phyloP scores from a whole-genome alignment of 2,797 vertebrate genomes.

The Liparis tanakae region DNA sequence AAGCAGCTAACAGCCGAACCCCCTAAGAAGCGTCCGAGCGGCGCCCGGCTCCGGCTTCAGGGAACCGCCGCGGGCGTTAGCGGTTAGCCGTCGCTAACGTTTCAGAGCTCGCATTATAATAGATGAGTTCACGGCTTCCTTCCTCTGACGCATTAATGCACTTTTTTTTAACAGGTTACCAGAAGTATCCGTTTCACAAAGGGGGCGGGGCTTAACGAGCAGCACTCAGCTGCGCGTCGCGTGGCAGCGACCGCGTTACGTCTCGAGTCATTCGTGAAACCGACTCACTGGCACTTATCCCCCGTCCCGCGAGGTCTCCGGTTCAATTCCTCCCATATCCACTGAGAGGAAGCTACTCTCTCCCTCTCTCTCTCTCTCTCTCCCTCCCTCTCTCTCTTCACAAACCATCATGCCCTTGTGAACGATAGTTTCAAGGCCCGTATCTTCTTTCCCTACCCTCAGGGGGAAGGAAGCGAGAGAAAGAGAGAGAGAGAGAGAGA shows the following conservation, averaged over 20 bases:
- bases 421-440: neutral
- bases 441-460: constrained; percentile 55
- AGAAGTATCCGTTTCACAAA: constrained; percentile 48
- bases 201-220: constrained; percentile 21
- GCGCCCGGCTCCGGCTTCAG: no score
- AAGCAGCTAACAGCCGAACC: no score
- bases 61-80: no score
- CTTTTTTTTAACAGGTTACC: no score
- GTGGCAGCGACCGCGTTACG: constrained; percentile 52
- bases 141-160: no score
- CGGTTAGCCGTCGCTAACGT: no score
- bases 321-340: constrained; percentile 60
- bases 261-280: constrained; percentile 59
- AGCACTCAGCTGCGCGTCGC: constrained; percentile 45
- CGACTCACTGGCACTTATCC: constrained; percentile 57
- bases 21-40: no score
- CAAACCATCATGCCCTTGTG: no score
- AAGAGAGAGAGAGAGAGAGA: no score
- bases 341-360: constrained; percentile 66
- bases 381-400: no score
- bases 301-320: constrained; percentile 41
- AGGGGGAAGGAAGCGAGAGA: constrained; percentile 8
- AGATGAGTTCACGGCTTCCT: no score
- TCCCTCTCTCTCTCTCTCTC: constrained; percentile 20
- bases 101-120: no score